Percentiles rank a stretch among this genome's conserved stretches.
phyloP scores from a whole-genome alignment of 1,140 invertebrate genomes.

The Leptopilina boulardi region DNA sequence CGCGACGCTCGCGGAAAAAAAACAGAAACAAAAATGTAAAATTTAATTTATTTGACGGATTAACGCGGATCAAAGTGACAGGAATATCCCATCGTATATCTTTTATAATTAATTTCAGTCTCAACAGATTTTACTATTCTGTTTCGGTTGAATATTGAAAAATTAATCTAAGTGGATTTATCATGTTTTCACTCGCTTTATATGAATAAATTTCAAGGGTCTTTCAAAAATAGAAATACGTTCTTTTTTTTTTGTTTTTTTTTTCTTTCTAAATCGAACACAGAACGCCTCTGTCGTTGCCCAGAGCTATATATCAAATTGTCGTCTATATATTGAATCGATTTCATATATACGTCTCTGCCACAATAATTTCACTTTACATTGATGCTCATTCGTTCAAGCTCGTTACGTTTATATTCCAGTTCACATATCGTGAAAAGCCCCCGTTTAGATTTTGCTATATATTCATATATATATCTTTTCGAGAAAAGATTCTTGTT shows the following conservation, averaged over 20 bases:
- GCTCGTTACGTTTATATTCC: conserved; percentile 7
- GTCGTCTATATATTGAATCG: background rate
- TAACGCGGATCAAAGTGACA: background rate
- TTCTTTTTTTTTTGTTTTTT: background rate
- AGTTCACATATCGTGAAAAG: conserved; percentile 13
- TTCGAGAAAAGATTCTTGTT: background rate
- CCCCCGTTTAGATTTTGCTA: background rate
- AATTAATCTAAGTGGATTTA: no score
- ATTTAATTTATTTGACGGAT: conserved; percentile 5
- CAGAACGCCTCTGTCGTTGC: background rate
- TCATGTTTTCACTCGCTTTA: no score
- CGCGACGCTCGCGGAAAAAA: background rate
- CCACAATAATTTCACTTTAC: conserved; percentile 22
- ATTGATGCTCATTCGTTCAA: conserved; percentile 28
- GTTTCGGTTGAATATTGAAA: background rate
- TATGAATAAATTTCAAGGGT: background rate
- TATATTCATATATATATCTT: background rate
- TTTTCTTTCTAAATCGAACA: background rate
- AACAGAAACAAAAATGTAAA: background rate
- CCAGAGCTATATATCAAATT: background rate
- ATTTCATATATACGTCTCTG: background rate
- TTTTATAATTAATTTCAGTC: conserved; percentile 2
- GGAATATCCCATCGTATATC: background rate
- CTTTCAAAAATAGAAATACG: background rate
- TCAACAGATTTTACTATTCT: background rate